A percentile compares a stretch with the other conserved stretches of the same genome.
Evolutionary conservation across 1,140 invertebrate genomes (phyloP).

Genomic region (Aphidius ervi): DNA sequence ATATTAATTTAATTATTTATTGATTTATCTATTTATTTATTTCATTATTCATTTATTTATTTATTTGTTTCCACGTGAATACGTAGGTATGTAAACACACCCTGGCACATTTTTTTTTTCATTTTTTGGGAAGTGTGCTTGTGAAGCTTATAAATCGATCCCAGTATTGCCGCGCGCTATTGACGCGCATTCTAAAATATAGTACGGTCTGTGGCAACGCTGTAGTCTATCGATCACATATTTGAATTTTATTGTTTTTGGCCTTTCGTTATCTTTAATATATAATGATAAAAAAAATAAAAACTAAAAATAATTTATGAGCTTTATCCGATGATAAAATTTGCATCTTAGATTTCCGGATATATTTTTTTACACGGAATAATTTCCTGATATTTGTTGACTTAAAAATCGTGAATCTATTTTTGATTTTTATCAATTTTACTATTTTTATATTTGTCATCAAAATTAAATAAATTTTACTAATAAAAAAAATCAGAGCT

Average conservation of each 20-base stretch:
- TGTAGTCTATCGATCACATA: constrained; percentile 12
- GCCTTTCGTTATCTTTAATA: not conserved
- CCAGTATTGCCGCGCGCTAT: constrained; percentile 21
- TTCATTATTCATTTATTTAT: too few species aligned
- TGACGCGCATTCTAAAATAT: constrained; percentile 27
- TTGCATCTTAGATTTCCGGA: too few species aligned
- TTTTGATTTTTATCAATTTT: too few species aligned
- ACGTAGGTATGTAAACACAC: constrained; percentile 28
- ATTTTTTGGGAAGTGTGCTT: constrained; percentile 21
- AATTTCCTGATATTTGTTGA: too few species aligned
- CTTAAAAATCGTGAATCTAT: too few species aligned
- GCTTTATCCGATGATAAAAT: not conserved
- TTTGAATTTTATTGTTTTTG: constrained; percentile 12
- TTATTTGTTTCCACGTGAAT: not conserved
- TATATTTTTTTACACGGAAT: too few species aligned
- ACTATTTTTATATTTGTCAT: too few species aligned
- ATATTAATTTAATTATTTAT: too few species aligned
- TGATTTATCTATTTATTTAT: too few species aligned
- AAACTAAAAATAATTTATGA: not conserved
- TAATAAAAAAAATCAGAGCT: not conserved
- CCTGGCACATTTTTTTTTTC: constrained; percentile 23
- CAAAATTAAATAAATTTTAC: not conserved
- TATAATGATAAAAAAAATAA: constrained; percentile 1
- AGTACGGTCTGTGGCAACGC: constrained; percentile 22
- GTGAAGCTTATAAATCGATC: constrained; percentile 27